Percentiles rank a stretch among this genome's conserved stretches.
These are phyloP conservation scores for Aphrophora alni DNA, from an alignment of 2,888 invertebrate species.

Conservation along the genomic window DNA sequence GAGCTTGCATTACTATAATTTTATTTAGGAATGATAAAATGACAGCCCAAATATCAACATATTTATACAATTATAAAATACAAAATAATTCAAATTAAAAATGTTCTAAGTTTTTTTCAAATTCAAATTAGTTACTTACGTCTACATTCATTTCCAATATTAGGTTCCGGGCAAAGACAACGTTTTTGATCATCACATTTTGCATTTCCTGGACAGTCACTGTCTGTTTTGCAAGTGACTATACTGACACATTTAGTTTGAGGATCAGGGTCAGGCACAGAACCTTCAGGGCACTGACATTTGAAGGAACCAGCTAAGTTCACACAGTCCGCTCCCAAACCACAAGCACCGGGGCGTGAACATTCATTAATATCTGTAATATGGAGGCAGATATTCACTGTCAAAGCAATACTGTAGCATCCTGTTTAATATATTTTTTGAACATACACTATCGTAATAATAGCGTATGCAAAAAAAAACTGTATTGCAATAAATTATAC, in stretches of 20 bases:
- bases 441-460: no score
- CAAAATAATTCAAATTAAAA: no score
- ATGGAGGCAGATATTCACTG: no score
- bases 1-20: no score
- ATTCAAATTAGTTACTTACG: slow-evolving; percentile 71
- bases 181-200: slow-evolving; percentile 78
- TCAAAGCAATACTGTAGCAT: background rate
- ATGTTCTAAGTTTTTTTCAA: no score
- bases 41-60: no score
- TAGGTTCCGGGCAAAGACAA: slow-evolving; percentile 90
- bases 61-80: no score
- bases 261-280: slow-evolving; percentile 84
- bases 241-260: slow-evolving; percentile 81
- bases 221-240: slow-evolving; percentile 75
- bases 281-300: slow-evolving; percentile 83
- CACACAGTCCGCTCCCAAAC: slow-evolving; percentile 78
- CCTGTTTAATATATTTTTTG: background rate
- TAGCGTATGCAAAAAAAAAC: background rate
- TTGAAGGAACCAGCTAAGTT: slow-evolving; percentile 79
- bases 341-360: slow-evolving; percentile 72
- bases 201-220: slow-evolving; percentile 89
- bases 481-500: no score
- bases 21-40: no score
- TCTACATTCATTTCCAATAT: slow-evolving; percentile 89
- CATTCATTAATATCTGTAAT: slow-evolving; percentile 82